Evolutionary conservation across 2,113 vertebrate species (phyloP), one percentile per base, ranked within the genome.

Genomic region (Penelope pileata): DNA sequence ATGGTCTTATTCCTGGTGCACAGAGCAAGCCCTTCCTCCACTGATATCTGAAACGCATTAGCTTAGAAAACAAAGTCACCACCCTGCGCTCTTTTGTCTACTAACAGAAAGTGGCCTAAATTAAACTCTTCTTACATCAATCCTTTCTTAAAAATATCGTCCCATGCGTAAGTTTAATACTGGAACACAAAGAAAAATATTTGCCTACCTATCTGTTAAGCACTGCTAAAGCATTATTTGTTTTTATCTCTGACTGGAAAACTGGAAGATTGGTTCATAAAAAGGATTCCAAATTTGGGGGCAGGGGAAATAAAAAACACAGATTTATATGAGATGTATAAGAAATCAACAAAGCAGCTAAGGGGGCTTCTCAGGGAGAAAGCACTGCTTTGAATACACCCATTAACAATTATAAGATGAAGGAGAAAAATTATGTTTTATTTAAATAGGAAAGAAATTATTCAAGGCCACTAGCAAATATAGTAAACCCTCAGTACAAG

Each of bases 101-200:
- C 42, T 60, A n/a, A 5, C 1, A 83, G 4, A 24, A 88, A 67
- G 59, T 23, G 19, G 3, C 48, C 82, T 73, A 69, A 54, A 63
- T 53, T 67, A 85, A 23, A 10, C 6, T 86, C 36, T 7, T 59
- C 34, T 59, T 56, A 54, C 29, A 19, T 3, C 12, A 70, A 50
- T 47, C 27, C 70, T 53, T 87, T 59, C 47, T 58, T 62, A 40
- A 40, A 89, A 69, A 23, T 60, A 34, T 3, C 54, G n/a, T 59
- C 36, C 84, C 47, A 32, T 12, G 9, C 4, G 0, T 5, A 79
- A 79, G 17, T 53, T 56, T 76, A 76, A 73, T 47, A 64, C 5
- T 38, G 64, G 67, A 70, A 76, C 24, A 79, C 6, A 79, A 82
- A 82, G 13, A 83, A 75, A 82, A 87, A 18, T 59, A 88, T 58